phyloP scores from a whole-genome alignment of 2,888 invertebrate species.

The Noctua janthe region DNA sequence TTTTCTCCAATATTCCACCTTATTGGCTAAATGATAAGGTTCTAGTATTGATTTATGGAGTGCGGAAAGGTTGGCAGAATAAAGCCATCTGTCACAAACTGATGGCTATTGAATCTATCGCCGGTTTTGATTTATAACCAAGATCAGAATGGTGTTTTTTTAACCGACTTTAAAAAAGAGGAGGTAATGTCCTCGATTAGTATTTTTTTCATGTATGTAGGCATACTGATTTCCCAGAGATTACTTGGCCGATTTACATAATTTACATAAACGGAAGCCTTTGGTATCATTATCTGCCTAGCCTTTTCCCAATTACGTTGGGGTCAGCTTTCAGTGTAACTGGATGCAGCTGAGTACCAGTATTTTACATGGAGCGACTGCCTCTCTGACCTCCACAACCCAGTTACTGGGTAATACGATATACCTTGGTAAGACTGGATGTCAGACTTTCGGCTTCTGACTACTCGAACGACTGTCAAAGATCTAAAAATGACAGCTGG shows the following conservation, averaged over 20 bases:
- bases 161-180: background rate
- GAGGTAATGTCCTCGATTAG: background rate
- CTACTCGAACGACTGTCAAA: no score
- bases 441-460: no score
- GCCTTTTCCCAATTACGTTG: no score
- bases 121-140: conserved; percentile 64
- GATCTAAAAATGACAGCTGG: no score
- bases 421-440: no score
- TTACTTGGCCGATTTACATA: no score
- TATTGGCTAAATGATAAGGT: conserved; percentile 1
- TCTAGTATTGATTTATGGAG: background rate
- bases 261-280: background rate
- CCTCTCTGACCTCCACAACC: no score
- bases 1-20: conserved; percentile 17
- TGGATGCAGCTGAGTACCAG: no score
- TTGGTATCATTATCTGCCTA: background rate
- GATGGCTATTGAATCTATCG: conserved; percentile 65
- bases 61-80: conserved; percentile 4
- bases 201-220: background rate
- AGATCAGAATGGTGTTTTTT: conserved; percentile 42
- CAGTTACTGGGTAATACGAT: no score
- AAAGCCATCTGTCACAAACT: conserved; percentile 62
- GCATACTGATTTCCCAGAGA: background rate
- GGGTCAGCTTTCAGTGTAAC: no score
- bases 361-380: no score